These are phyloP conservation scores for Ptychochromis oligacanthus DNA, from an alignment of 2,113 vertebrate species.

Conservation along the genomic window DNA sequence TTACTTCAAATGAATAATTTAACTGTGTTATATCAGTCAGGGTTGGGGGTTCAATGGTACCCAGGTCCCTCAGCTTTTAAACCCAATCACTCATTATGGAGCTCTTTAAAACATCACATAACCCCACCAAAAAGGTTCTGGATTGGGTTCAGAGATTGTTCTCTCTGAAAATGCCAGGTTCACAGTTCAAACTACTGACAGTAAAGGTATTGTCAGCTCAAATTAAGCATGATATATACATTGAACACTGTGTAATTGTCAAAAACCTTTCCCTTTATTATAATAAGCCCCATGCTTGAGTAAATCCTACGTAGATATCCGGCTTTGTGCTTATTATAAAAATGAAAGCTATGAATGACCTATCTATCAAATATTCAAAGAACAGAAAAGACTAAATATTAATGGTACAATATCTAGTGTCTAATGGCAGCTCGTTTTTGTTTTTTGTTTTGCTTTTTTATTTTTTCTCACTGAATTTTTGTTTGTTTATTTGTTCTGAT, in stretches of 20 bases:
- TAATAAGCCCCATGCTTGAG: conserved; percentile 44
- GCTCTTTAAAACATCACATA: conserved; percentile 55
- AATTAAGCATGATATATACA: conserved; percentile 61
- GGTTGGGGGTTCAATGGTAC: conserved; percentile 64
- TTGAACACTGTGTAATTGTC: conserved; percentile 24
- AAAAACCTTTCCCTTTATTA: conserved; percentile 44
- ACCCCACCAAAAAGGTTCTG: conserved; percentile 57
- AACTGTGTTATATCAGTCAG: conserved; percentile 76
- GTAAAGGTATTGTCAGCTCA: conserved; percentile 57
- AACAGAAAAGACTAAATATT: not conserved
- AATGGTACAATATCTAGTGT: not conserved
- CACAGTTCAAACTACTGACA: conserved; percentile 57
- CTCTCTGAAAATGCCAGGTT: conserved; percentile 66
- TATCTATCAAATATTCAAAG: conserved; percentile 49
- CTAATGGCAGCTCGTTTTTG: not conserved
- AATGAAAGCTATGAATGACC: conserved; percentile 22
- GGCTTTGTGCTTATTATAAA: conserved; percentile 60
- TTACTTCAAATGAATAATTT: conserved; percentile 82
- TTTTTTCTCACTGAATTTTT: not conserved
- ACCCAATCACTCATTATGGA: conserved; percentile 68
- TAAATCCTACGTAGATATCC: conserved; percentile 27
- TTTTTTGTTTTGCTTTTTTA: not conserved
- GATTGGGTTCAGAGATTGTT: conserved; percentile 59
- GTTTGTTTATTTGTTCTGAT: not conserved
- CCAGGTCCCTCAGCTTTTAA: conserved; percentile 71